These are phyloP conservation scores for Ceratotherium simum DNA, from an alignment of 2,113 vertebrate genomes.

Conservation along the genomic window DNA sequence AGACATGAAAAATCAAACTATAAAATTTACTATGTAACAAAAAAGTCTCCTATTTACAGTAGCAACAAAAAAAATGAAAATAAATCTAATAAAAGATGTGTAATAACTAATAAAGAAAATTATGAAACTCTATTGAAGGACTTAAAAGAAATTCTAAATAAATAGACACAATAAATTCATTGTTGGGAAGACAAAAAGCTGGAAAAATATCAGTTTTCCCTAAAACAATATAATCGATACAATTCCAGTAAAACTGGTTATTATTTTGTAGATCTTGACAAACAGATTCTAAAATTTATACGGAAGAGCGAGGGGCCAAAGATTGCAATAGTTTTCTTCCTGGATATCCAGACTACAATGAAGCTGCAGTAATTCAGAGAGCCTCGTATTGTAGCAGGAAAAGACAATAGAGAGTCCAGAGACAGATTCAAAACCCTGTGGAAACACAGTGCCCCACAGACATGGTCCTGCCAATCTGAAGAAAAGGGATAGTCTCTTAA, in stretches of 20 bases:
- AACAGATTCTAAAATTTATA: background rate
- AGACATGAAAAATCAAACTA: background rate
- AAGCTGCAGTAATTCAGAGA: background rate
- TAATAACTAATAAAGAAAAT: background rate
- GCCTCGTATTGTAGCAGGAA: background rate
- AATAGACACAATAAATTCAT: background rate
- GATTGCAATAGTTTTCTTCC: background rate
- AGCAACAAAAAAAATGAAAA: background rate
- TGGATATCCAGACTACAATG: background rate
- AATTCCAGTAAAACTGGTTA: background rate
- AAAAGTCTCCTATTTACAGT: background rate
- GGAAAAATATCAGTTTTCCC: background rate
- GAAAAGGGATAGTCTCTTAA: background rate
- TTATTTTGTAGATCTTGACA: background rate
- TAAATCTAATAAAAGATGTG: background rate
- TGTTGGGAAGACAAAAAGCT: background rate
- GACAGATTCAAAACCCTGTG: background rate
- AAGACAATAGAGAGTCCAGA: background rate
- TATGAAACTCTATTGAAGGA: background rate
- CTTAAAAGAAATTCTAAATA: background rate
- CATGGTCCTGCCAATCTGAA: background rate
- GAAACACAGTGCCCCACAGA: background rate
- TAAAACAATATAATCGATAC: background rate
- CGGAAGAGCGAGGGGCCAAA: background rate
- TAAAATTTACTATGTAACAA: background rate